phyloP scores from a whole-genome alignment of 2,113 vertebrate genomes.

The Mugil cephalus region DNA sequence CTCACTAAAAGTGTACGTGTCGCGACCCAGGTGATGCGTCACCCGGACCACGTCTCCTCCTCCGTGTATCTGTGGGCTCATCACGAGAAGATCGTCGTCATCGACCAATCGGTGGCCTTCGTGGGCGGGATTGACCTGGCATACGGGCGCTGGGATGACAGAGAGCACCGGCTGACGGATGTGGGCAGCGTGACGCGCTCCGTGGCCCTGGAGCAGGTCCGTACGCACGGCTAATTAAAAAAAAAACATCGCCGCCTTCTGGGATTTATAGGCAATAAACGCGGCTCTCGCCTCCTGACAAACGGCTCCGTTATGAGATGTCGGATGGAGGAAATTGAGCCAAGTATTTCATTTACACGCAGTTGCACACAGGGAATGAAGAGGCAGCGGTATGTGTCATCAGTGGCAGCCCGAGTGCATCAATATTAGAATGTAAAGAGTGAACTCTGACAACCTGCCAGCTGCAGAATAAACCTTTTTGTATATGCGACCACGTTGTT shows the following conservation, averaged over 20 bases:
- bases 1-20: neutral
- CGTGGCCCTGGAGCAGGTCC: conserved; percentile 77
- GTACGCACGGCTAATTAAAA: conserved; percentile 23
- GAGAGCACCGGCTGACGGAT: conserved; percentile 92
- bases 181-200: conserved; percentile 93
- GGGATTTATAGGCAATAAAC: conserved; percentile 21
- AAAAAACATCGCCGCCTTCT: neutral
- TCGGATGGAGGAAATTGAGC: neutral
- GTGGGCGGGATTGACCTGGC: conserved; percentile 95
- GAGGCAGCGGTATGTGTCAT: neutral
- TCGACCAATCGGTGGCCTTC: conserved; percentile 94
- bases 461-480: neutral
- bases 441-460: neutral
- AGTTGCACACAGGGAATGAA: conserved; percentile 3
- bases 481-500: neutral
- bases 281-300: neutral
- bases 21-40: conserved; percentile 91
- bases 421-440: neutral
- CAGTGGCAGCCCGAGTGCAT: neutral
- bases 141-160: conserved; percentile 94
- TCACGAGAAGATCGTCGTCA: conserved; percentile 91
- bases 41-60: conserved; percentile 96
- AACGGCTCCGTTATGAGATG: conserved; percentile 14
- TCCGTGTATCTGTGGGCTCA: conserved; percentile 95
- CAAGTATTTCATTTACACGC: neutral